A percentile compares a stretch with the other conserved stretches of the same genome.
Conservation (phyloP, 2,113 vertebrate species). For the Actenoides lindsayi region DNA sequence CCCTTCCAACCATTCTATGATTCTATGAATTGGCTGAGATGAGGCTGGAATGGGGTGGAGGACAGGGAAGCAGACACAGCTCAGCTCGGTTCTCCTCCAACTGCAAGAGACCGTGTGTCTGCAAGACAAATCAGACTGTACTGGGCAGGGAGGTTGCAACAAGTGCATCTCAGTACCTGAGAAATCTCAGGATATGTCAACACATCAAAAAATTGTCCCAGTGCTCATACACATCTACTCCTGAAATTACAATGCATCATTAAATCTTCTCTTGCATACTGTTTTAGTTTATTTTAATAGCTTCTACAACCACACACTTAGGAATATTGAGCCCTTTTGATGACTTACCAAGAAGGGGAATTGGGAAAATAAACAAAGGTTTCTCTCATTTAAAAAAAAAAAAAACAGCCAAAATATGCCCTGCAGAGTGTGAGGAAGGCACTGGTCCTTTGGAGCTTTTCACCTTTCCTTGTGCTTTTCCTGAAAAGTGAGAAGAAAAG, state of each 20-base stretch:
- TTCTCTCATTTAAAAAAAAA: not conserved
- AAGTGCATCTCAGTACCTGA: not conserved
- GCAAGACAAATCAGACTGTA: not conserved
- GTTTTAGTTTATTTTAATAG: not conserved
- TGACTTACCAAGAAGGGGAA: not conserved
- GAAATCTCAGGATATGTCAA: not conserved
- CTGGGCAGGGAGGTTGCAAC: not conserved
- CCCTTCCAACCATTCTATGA: too few relatives aligned
- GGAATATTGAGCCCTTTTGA: not conserved
- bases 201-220: not conserved
- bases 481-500: not conserved
- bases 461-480: not conserved
- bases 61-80: not conserved
- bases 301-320: not conserved
- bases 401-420: not conserved
- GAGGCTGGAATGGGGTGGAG: not conserved
- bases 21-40: not conserved
- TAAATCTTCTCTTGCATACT: not conserved
- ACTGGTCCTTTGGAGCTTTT: not conserved
- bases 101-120: not conserved
- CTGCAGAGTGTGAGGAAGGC: not conserved
- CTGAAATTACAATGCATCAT: not conserved
- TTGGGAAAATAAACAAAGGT: not conserved
- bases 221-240: not conserved
- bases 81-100: not conserved